Evolutionary conservation across 2,888 invertebrate genomes (phyloP), one percentile per base, ranked within the genome.

Genomic region (Embidobia sp.): DNA sequence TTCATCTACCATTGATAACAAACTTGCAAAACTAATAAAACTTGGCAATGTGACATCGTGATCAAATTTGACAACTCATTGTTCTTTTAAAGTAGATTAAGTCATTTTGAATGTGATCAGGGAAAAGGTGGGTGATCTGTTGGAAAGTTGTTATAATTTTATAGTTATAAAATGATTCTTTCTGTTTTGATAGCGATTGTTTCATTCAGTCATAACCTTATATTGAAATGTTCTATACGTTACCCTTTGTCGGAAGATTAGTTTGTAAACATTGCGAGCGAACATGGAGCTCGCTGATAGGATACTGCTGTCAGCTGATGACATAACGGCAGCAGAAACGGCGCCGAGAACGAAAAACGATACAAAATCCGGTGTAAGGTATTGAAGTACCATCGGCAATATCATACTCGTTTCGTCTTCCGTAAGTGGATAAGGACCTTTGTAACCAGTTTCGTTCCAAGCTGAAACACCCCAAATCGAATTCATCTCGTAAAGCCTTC

Each of bases 271-370:
- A 90, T 99, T 99, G 88, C 98, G 93, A 77, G 99, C 98, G 88
- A 99, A 99, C 99, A 99, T 99, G 19, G 98, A 98, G 82, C 97
- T 97, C 1, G 99, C 99, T 15, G 98, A 98, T 13, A 99, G 92
- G 51, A 99, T 97, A 82, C 98, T 98, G 57, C 99, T 99, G 90
- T 99, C 99, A 0, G 99, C 99, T 0, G 98, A 98, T 29, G 98
- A 98, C 99, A 99, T 99, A 79, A 99, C 99, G 13, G 99, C 99
- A 0, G 99, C 99, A 0, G 98, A 98, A 4, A 99, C 98, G 4
- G 99, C 99, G 0, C 99, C 99, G 79, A 99, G 93, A 4, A 98
- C 99, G 88, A 99, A 96, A 92, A 99, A 99, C 1, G 98, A 97
- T 18, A 99, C 97, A 90, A 96, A 96, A 88, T 95, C 94, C 0